These are phyloP conservation scores for Anabacerthia variegaticeps DNA, from an alignment of 2,797 vertebrate species.

Conservation along the genomic window DNA sequence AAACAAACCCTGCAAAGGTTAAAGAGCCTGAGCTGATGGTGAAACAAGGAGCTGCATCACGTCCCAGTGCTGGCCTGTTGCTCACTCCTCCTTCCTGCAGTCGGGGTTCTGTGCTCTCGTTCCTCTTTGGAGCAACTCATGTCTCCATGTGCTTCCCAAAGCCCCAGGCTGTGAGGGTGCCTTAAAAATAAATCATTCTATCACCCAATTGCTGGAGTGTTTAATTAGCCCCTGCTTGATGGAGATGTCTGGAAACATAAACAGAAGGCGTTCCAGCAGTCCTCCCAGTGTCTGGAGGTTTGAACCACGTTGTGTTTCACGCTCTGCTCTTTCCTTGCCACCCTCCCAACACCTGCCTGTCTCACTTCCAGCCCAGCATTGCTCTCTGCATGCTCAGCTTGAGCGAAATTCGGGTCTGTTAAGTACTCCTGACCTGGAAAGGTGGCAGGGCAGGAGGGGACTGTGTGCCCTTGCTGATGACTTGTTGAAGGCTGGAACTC, in stretches of 20 bases:
- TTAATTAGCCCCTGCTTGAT: constrained; percentile 44
- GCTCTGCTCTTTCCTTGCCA: neutral
- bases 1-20: neutral
- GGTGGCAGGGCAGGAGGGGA: neutral
- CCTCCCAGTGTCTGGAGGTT: neutral
- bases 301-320: neutral
- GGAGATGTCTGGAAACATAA: constrained; percentile 44
- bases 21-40: neutral
- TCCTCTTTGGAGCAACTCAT: neutral
- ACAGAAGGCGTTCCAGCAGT: constrained; percentile 41
- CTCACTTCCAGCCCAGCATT: neutral
- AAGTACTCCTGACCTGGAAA: neutral
- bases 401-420: neutral
- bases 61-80: neutral
- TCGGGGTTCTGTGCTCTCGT: neutral
- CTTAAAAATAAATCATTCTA: constrained; percentile 48
- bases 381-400: neutral
- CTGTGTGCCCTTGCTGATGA: neutral
- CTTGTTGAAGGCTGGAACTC: neutral
- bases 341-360: neutral
- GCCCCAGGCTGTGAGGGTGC: constrained; percentile 30
- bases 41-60: neutral
- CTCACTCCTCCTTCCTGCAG: neutral
- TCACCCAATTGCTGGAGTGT: constrained; percentile 30
- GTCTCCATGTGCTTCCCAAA: constrained; percentile 13